Evolutionary conservation across 2,888 invertebrate species (phyloP).

Genomic region (Elmis aenea): DNA sequence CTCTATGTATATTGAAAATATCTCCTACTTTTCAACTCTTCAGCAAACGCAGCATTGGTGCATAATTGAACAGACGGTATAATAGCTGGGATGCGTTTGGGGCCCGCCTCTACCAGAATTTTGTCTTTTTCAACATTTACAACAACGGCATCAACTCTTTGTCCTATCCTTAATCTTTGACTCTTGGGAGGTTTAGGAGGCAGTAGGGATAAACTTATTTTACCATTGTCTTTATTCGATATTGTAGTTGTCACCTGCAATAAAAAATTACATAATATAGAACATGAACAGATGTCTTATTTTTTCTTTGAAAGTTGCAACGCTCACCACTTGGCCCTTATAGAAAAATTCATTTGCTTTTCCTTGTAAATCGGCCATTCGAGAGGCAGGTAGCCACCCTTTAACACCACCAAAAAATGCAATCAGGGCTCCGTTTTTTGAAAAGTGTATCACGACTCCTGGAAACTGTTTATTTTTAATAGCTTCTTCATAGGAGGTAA

Average conservation of each 20-base stretch:
- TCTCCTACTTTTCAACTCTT: constrained; percentile 33
- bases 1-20: not conserved
- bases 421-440: constrained; percentile 50
- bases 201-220: constrained; percentile 48
- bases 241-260: constrained; percentile 53
- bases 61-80: constrained; percentile 44
- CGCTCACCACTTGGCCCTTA: constrained; percentile 57
- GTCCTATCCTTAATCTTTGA: constrained; percentile 43
- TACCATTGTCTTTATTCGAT: constrained; percentile 41
- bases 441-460: constrained; percentile 53
- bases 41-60: constrained; percentile 38
- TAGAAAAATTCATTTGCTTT: constrained; percentile 49
- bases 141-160: constrained; percentile 43
- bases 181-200: constrained; percentile 23
- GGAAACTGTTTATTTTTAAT: constrained; percentile 51
- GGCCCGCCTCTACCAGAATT: not conserved
- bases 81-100: constrained; percentile 31
- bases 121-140: not conserved
- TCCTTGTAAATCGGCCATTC: constrained; percentile 18
- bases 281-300: not conserved
- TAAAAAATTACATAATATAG: constrained; percentile 7
- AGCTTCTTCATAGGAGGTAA: constrained; percentile 51
- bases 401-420: constrained; percentile 56
- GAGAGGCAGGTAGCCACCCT: constrained; percentile 46
- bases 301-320: too few species aligned